Percentiles rank a stretch among this genome's conserved stretches.
These are phyloP conservation scores for Diplolepis rosae DNA, from an alignment of 2,888 invertebrate species.

Conservation along the genomic window DNA sequence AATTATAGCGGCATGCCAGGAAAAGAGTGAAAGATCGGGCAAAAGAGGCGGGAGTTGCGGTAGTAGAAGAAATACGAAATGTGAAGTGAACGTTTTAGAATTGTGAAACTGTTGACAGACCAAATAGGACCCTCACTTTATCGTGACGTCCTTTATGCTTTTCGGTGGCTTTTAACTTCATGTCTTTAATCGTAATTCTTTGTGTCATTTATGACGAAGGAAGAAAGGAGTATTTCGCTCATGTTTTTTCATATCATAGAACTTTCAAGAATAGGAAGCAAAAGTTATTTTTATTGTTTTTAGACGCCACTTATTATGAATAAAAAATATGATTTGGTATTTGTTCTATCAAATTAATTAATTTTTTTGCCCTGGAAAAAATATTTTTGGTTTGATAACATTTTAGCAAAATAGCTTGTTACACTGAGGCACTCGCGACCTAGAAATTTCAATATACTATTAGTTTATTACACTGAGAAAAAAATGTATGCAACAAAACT, in stretches of 20 bases:
- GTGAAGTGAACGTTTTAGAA: constrained; percentile 14
- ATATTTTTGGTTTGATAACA: no score
- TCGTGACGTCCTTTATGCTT: neutral
- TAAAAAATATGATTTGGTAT: no score
- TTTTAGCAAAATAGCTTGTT: no score
- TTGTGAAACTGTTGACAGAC: constrained; percentile 18
- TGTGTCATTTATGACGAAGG: neutral
- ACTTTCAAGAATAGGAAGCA: neutral
- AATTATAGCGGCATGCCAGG: constrained; percentile 21
- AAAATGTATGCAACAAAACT: no score
- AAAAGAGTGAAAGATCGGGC: neutral
- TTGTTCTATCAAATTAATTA: no score
- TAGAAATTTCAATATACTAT: no score
- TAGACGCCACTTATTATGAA: neutral
- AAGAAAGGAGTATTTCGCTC: neutral
- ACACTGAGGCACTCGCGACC: no score
- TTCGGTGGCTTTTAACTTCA: constrained; percentile 12
- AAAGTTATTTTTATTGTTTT: neutral
- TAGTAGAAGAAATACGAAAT: constrained; percentile 19
- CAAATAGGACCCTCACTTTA: constrained; percentile 5
- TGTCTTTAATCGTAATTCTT: constrained; percentile 11
- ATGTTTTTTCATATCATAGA: neutral
- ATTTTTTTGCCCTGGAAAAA: no score
- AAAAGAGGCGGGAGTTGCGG: constrained; percentile 2
- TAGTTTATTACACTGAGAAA: no score